phyloP scores from a whole-genome alignment of 2,113 vertebrate species.

The Chloropsis hardwickii region DNA sequence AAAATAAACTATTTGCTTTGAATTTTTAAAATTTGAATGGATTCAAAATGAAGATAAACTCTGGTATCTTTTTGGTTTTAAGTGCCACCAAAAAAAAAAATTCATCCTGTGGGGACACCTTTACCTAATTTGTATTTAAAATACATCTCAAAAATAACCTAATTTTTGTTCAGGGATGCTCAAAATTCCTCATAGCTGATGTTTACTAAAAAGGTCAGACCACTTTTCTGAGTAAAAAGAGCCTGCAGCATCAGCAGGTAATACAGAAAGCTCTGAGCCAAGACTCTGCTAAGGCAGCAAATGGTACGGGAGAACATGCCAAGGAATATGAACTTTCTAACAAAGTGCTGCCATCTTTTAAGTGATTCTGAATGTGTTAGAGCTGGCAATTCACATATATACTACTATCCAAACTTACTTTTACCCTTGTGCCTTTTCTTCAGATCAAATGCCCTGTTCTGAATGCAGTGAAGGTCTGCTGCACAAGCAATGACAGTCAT shows the following conservation, averaged over 20 bases:
- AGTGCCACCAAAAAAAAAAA: not conserved
- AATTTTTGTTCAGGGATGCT: not conserved
- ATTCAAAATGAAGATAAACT: not conserved
- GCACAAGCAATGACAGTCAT: not conserved
- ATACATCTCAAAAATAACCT: not conserved
- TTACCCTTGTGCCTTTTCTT: not conserved
- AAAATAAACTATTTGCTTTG: not conserved
- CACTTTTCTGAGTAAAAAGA: not conserved
- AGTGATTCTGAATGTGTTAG: not conserved
- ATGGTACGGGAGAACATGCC: not conserved
- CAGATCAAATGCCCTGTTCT: not conserved
- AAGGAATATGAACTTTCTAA: not conserved
- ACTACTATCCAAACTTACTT: not conserved
- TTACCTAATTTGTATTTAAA: not conserved
- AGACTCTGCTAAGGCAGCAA: not conserved
- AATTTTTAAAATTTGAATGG: not conserved
- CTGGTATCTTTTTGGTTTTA: not conserved
- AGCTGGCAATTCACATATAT: not conserved
- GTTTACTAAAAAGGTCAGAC: not conserved
- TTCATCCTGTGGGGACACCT: not conserved
- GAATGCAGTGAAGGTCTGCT: not conserved
- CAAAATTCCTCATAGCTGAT: not conserved
- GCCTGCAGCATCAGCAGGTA: not conserved
- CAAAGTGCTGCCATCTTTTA: not conserved
- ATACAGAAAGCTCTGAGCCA: not conserved